A percentile compares a stretch with the other conserved stretches of the same genome.
Conservation (phyloP, 1,140 invertebrate genomes). For the Drosophila ananassae region DNA sequence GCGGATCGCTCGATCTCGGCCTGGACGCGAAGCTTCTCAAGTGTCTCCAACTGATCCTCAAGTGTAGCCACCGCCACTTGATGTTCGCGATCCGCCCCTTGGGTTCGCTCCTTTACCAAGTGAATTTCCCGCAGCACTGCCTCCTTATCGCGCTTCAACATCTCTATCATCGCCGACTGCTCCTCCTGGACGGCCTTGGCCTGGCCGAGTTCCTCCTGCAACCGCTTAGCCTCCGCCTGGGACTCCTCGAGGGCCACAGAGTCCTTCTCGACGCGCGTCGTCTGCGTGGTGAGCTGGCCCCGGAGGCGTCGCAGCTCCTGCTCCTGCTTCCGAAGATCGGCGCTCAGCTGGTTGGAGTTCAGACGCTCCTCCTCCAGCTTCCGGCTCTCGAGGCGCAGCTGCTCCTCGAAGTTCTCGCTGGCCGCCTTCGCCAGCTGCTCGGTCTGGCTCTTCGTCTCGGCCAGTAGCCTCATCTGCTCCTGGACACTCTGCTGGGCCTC, state of each 20-base stretch:
- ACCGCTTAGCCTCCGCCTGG: neutral
- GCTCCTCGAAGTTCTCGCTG: neutral
- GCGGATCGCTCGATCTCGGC: slow-evolving; percentile 3
- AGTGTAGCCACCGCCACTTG: slow-evolving; percentile 14
- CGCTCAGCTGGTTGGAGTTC: neutral
- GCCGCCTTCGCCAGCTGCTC: neutral
- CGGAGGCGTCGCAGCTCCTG: neutral
- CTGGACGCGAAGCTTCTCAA: neutral
- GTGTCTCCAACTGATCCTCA: neutral
- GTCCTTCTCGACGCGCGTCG: neutral
- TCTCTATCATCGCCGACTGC: neutral
- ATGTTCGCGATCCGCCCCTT: neutral
- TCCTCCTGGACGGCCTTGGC: neutral
- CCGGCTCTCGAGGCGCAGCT: neutral
- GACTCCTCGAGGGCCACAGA: neutral
- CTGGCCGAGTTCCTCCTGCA: neutral
- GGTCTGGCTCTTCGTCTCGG: neutral
- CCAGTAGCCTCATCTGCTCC: neutral
- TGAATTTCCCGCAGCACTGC: slow-evolving; percentile 9
- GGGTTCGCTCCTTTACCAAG: slow-evolving; percentile 8
- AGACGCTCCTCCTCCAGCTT: neutral
- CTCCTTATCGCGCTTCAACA: neutral
- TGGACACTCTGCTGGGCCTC: neutral
- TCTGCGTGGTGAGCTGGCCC: neutral
- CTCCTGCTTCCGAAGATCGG: neutral